Conservation (phyloP, 2,113 vertebrate genomes). For the Acanthisitta chloris region DNA sequence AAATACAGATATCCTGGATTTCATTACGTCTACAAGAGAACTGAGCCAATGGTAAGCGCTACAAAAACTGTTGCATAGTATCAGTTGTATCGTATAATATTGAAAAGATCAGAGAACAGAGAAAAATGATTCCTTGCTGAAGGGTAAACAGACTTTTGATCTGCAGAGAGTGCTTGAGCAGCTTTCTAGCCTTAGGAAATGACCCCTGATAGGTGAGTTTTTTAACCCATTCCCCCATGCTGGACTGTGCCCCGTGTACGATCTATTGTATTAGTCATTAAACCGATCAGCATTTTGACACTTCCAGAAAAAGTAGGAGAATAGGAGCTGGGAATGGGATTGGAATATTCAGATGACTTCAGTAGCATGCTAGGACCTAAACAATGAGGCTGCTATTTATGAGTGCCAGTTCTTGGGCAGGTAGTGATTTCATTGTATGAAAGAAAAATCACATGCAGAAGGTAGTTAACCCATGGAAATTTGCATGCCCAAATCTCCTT, state of each 20-base stretch:
- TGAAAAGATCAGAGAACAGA: constrained; percentile 12
- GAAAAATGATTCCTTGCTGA: constrained; percentile 40
- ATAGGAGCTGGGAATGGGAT: background rate
- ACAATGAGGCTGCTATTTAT: background rate
- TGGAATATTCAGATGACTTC: background rate
- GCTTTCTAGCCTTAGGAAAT: constrained; percentile 33
- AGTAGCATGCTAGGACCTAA: background rate
- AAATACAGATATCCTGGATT: background rate
- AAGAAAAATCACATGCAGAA: background rate
- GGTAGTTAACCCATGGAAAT: background rate
- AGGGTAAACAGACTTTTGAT: constrained; percentile 38
- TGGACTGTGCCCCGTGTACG: background rate
- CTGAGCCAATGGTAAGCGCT: background rate
- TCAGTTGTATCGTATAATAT: constrained; percentile 25
- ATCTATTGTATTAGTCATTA: background rate
- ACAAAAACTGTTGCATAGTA: background rate
- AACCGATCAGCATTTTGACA: background rate
- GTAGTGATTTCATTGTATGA: background rate
- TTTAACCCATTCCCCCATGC: background rate
- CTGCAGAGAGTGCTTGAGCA: background rate
- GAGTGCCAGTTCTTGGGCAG: background rate
- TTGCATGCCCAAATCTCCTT: background rate
- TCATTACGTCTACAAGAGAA: background rate
- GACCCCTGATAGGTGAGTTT: constrained; percentile 16
- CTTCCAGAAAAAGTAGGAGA: background rate